Percentiles rank a stretch among this genome's conserved stretches.
These are phyloP conservation scores for Columba livia DNA, from an alignment of 2,113 vertebrate species.

Conservation along the genomic window DNA sequence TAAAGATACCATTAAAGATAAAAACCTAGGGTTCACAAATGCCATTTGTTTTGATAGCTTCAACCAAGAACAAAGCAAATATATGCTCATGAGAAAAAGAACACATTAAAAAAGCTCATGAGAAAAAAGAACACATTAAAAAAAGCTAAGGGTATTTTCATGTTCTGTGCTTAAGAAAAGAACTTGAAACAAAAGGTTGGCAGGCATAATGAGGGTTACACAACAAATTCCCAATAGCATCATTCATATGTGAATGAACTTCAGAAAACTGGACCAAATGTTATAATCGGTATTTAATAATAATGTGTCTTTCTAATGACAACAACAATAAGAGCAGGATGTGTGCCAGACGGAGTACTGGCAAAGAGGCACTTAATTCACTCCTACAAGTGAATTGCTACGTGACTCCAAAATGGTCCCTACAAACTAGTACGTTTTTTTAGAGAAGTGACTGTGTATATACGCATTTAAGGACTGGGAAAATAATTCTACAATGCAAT, in stretches of 20 bases:
- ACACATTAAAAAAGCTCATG: neutral
- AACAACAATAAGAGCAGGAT: conserved; percentile 44
- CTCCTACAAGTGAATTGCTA: neutral
- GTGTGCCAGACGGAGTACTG: conserved; percentile 2
- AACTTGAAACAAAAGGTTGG: neutral
- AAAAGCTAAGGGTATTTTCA: neutral
- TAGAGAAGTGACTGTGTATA: neutral
- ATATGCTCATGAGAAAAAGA: neutral
- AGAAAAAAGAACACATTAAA: neutral
- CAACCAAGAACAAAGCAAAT: neutral
- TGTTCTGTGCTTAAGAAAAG: neutral
- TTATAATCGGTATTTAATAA: conserved; percentile 38
- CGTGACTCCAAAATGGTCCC: neutral
- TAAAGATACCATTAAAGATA: neutral
- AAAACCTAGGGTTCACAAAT: neutral
- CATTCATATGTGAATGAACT: conserved; percentile 19
- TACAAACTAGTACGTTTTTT: neutral
- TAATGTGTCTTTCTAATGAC: conserved; percentile 25
- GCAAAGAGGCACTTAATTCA: conserved; percentile 12
- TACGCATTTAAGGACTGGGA: neutral
- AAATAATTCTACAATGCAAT: neutral
- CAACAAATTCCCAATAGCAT: neutral
- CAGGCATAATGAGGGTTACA: neutral
- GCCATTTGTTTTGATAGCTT: neutral
- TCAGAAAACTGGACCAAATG: conserved; percentile 9